Conservation (phyloP, 2,888 invertebrate genomes). For the Sphaeridia pumilis region DNA sequence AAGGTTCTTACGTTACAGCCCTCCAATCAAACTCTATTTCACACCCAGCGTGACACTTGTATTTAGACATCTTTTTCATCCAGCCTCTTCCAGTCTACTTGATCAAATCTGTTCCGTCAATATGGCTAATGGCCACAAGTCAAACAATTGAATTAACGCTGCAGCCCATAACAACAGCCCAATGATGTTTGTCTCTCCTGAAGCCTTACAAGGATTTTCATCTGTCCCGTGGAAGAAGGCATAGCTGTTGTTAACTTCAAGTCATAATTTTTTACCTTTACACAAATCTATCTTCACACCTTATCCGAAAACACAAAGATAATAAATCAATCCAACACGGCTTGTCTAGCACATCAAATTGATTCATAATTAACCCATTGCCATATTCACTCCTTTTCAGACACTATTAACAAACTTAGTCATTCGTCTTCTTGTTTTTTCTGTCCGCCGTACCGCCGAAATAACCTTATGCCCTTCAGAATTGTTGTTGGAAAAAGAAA, state of each 20-base stretch:
- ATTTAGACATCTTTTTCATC: constrained; percentile 3
- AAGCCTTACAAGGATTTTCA: too few relatives aligned
- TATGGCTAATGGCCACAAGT: too few relatives aligned
- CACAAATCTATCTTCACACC: constrained; percentile 1
- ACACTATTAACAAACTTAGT: background rate
- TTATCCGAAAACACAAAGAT: background rate
- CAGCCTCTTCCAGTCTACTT: background rate
- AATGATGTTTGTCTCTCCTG: background rate
- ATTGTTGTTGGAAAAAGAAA: too few relatives aligned
- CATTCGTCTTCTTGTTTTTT: too few relatives aligned
- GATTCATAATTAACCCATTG: constrained; percentile 1
- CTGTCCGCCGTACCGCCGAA: too few relatives aligned
- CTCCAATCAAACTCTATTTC: background rate
- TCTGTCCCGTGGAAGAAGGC: too few relatives aligned
- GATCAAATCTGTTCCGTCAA: too few relatives aligned
- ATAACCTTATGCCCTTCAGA: too few relatives aligned
- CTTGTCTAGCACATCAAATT: background rate
- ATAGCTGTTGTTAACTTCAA: too few relatives aligned
- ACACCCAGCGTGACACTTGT: background rate
- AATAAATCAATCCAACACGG: constrained; percentile 3
- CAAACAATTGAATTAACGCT: background rate
- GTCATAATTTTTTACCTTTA: background rate
- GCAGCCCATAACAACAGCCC: background rate
- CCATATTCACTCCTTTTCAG: background rate
- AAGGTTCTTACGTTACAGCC: too few relatives aligned